phyloP scores from a whole-genome alignment of 2,113 vertebrate species.

The Actenoides lindsayi region DNA sequence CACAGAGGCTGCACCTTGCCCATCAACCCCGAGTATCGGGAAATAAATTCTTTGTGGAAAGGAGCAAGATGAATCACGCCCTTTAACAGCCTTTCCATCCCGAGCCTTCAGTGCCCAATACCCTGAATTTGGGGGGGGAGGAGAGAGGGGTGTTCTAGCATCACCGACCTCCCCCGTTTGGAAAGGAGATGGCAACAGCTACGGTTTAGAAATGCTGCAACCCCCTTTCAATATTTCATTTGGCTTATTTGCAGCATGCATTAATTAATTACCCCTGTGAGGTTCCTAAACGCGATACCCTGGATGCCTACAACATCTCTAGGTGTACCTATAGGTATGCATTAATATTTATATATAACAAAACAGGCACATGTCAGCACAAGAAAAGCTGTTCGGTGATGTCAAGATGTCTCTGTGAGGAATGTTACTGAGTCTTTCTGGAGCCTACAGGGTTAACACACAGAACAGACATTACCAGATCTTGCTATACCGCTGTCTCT shows the following conservation, averaged over 20 bases:
- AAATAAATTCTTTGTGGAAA: not conserved
- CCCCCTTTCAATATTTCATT: not conserved
- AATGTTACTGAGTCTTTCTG: not conserved
- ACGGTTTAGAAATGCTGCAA: not conserved
- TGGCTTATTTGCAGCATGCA: not conserved
- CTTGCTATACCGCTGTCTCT: conserved; percentile 97
- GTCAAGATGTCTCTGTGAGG: not conserved
- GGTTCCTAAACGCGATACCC: not conserved
- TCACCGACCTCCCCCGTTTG: not conserved
- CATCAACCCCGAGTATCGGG: not conserved
- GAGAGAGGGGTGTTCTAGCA: not conserved
- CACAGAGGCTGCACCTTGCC: not conserved
- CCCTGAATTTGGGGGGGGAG: not conserved
- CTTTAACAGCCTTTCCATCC: not conserved
- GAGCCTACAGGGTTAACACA: not conserved
- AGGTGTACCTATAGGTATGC: fast-evolving
- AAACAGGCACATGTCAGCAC: not conserved
- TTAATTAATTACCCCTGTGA: not conserved
- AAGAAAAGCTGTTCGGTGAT: not conserved
- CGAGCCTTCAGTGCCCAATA: not conserved
- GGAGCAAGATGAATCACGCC: not conserved
- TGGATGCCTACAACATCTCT: not conserved
- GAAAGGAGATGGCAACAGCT: not conserved
- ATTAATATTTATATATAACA: not conserved
- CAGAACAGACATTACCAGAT: conserved; percentile 84